phyloP scores from a whole-genome alignment of 2,797 vertebrate genomes.

The Lutjanus argentimaculatus region DNA sequence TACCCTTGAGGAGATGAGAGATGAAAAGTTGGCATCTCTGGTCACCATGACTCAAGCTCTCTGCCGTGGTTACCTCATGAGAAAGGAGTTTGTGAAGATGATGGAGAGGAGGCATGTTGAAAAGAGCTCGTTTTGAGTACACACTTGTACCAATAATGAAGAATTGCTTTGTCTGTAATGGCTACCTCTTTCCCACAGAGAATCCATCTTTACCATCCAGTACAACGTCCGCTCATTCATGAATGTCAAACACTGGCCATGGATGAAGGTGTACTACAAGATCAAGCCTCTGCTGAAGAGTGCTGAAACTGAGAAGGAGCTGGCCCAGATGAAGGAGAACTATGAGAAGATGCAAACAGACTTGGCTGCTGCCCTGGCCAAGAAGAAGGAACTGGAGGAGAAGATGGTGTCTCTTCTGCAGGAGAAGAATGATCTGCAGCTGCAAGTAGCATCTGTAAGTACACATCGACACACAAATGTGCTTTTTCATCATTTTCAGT shows the following conservation, averaged over 20 bases:
- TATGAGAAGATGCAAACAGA: conserved; percentile 83
- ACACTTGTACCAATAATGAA: fast-evolving
- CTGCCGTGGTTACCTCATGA: conserved; percentile 88
- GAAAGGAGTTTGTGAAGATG: conserved; percentile 89
- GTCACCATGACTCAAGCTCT: conserved; percentile 88
- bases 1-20: conserved; percentile 90
- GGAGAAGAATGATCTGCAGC: conserved; percentile 92
- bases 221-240: conserved; percentile 92
- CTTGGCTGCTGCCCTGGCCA: conserved; percentile 87
- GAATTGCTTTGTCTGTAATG: not conserved
- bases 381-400: conserved; percentile 91
- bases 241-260: conserved; percentile 94
- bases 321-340: too few species aligned
- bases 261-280: conserved; percentile 97
- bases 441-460: conserved; percentile 92
- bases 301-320: conserved; percentile 93
- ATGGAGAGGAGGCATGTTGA: conserved; percentile 82
- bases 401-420: conserved; percentile 91
- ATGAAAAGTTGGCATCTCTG: conserved; percentile 87
- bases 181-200: conserved; percentile 70
- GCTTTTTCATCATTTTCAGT: not conserved
- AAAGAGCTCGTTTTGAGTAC: not conserved
- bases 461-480: not conserved
- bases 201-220: conserved; percentile 90
- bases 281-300: conserved; percentile 93